Evolutionary conservation across 1,140 invertebrate genomes (phyloP).

Genomic region (Calycopis cecrops): DNA sequence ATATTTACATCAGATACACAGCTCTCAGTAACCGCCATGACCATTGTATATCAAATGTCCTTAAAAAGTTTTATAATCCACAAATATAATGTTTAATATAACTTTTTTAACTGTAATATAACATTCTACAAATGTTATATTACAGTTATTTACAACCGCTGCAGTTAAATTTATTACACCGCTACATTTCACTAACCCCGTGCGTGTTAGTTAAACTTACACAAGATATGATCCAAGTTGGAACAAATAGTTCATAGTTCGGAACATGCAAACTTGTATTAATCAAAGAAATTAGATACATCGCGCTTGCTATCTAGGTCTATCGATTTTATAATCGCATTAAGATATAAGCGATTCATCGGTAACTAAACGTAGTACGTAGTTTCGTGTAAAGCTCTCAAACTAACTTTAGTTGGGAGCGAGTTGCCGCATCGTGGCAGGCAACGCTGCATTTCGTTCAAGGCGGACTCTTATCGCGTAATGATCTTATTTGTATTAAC

Average conservation of each 20-base stretch:
- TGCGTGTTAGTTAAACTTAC: no score
- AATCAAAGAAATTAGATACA: slow-evolving; percentile 3
- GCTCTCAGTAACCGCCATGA: no score
- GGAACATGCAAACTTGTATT: background rate
- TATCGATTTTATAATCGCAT: slow-evolving; percentile 11
- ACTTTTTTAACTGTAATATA: no score
- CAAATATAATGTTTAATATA: no score
- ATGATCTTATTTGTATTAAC: background rate
- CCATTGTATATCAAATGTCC: no score
- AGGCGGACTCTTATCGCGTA: no score
- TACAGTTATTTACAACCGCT: no score
- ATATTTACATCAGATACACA: no score
- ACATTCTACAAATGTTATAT: no score
- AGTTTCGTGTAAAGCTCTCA: background rate
- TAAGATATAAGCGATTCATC: background rate
- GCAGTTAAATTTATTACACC: no score
- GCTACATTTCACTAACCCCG: no score
- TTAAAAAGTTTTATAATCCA: no score
- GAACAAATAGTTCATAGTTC: background rate
- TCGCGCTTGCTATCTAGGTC: background rate
- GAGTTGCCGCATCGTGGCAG: background rate
- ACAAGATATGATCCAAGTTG: background rate
- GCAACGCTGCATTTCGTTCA: background rate
- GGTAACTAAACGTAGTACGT: background rate
- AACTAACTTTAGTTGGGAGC: background rate